These are phyloP conservation scores for Pangasius mekongensis DNA, from an alignment of 2,797 vertebrate species.

Conservation along the genomic window DNA sequence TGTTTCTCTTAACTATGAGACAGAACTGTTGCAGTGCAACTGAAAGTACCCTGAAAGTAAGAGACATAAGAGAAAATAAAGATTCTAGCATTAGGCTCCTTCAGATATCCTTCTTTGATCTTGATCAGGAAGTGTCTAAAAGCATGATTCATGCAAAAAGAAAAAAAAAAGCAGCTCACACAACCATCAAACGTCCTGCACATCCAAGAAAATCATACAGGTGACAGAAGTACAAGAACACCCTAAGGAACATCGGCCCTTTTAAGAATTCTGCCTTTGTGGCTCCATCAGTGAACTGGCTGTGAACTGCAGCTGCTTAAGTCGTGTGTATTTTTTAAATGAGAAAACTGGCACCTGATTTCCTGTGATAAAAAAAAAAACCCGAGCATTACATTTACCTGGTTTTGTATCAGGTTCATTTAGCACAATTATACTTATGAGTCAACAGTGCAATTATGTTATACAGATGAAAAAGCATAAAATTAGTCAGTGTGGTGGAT, in stretches of 20 bases:
- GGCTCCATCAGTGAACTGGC: background rate
- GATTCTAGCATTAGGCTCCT: background rate
- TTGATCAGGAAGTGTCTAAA: conserved; percentile 1
- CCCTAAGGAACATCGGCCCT: background rate
- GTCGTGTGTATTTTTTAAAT: conserved; percentile 9
- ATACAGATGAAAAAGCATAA: background rate
- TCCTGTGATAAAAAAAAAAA: background rate
- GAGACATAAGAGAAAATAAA: background rate
- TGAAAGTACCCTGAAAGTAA: conserved; percentile 2
- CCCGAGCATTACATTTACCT: background rate
- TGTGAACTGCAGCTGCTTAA: conserved; percentile 3
- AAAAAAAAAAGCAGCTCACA: background rate
- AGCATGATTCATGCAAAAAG: background rate
- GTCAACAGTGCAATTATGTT: background rate
- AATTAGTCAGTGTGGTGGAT: background rate
- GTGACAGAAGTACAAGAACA: background rate
- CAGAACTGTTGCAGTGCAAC: background rate
- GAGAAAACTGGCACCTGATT: background rate
- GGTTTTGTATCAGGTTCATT: background rate
- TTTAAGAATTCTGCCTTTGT: background rate
- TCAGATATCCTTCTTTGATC: conserved; percentile 28
- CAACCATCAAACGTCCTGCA: conserved; percentile 13
- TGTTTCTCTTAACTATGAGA: conserved; percentile 1
- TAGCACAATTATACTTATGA: background rate
- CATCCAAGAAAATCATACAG: conserved; percentile 1